Conservation (phyloP, 2,888 invertebrate species). For the Chrysolina americana region DNA sequence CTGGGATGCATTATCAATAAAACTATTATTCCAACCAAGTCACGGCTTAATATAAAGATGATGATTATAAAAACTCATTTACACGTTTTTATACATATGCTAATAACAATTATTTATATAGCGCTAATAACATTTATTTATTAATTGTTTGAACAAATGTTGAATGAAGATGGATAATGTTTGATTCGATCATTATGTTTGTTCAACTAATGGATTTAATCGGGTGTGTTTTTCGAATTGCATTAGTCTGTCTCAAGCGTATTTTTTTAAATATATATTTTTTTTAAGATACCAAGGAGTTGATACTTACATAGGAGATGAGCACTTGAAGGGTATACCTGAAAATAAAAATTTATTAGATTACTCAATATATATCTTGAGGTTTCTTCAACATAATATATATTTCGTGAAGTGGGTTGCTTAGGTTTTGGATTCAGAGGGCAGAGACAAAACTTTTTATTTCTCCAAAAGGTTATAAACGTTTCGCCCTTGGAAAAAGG, state of each 20-base stretch:
- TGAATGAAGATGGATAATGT: background rate
- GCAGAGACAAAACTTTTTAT: no score
- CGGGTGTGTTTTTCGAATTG: background rate
- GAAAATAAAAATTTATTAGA: background rate
- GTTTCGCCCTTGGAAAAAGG: no score
- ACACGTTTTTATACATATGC: background rate
- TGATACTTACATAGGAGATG: background rate
- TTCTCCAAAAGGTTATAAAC: no score
- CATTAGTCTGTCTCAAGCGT: background rate
- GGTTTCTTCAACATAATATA: no score
- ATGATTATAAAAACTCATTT: conserved; percentile 14
- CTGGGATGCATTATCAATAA: background rate
- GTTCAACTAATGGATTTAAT: background rate
- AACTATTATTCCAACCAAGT: background rate
- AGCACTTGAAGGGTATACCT: background rate
- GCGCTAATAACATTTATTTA: background rate
- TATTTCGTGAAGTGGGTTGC: no score
- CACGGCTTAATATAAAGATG: conserved; percentile 9
- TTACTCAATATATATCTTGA: background rate
- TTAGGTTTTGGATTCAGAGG: no score
- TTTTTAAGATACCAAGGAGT: background rate
- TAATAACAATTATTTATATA: conserved; percentile 5
- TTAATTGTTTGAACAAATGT: background rate
- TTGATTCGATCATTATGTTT: background rate
- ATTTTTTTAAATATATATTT: background rate